Evolutionary conservation across 2,888 invertebrate species (phyloP).

Genomic region (Eristalinus aeneus): DNA sequence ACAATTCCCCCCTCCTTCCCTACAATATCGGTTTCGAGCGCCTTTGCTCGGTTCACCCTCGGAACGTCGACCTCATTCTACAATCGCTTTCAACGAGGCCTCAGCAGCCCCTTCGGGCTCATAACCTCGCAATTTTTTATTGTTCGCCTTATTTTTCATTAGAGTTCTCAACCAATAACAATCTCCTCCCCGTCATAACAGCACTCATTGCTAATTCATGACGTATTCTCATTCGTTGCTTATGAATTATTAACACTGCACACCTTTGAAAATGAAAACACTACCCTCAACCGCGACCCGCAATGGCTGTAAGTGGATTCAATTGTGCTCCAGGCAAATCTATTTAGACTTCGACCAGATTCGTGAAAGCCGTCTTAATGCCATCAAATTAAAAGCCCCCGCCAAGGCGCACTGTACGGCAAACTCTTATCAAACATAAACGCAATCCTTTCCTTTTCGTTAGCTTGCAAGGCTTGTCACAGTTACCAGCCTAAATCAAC

Average conservation of each 20-base stretch:
- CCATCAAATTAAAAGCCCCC: neutral
- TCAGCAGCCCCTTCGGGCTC: neutral
- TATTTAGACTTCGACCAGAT: neutral
- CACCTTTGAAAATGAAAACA: neutral
- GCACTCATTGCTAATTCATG: neutral
- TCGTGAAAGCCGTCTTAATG: neutral
- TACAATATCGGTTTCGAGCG: neutral
- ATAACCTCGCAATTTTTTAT: neutral
- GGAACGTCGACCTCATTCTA: neutral
- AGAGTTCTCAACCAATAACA: neutral
- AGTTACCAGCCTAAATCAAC: neutral
- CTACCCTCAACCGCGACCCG: neutral
- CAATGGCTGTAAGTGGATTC: neutral
- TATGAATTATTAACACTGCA: neutral
- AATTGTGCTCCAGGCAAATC: neutral
- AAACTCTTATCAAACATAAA: neutral
- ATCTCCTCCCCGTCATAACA: neutral
- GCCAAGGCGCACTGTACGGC: neutral
- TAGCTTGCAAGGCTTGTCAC: neutral
- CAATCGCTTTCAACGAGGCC: neutral
- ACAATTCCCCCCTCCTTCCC: too few relatives aligned
- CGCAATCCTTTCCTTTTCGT: neutral
- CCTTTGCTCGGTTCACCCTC: neutral
- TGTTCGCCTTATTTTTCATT: neutral
- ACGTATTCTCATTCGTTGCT: neutral